Percentiles rank a stretch among this genome's conserved stretches.
Evolutionary conservation across 2,797 vertebrate species (phyloP).

Genomic region (Spinus olivaceus): DNA sequence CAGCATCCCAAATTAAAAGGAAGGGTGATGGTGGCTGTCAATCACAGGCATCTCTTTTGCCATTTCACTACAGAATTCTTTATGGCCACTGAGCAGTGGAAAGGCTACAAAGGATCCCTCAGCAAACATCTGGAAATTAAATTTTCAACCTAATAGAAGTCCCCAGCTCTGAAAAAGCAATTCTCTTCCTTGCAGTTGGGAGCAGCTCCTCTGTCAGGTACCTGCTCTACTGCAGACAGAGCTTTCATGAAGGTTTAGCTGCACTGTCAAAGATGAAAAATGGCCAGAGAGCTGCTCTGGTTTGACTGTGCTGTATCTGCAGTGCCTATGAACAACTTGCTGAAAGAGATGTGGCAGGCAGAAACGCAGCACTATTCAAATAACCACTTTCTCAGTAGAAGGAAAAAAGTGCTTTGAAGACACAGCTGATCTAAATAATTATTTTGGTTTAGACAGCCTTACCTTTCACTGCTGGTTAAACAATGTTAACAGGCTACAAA

Average conservation of each 20-base stretch:
- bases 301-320: neutral
- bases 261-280: conserved; percentile 9
- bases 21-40: neutral
- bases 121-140: conserved; percentile 23
- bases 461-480: conserved; percentile 16
- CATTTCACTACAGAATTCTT: neutral
- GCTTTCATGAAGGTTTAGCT: conserved; percentile 25
- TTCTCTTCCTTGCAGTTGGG: neutral
- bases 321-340: neutral
- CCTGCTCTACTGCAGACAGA: conserved; percentile 20
- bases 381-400: neutral
- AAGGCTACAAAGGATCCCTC: neutral
- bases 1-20: conserved; percentile 11
- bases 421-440: conserved; percentile 32
- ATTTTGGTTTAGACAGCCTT: conserved; percentile 36
- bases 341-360: conserved; percentile 5
- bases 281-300: neutral
- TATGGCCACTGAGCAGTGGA: neutral
- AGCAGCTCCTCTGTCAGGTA: conserved; percentile 32
- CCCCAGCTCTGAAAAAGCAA: conserved; percentile 11
- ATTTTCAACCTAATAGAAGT: conserved; percentile 40
- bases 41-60: neutral
- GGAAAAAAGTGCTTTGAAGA: neutral
- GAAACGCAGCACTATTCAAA: neutral
- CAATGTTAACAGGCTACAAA: conserved; percentile 35